phyloP scores from a whole-genome alignment of 2,113 vertebrate genomes.

The Dinomys branickii region DNA sequence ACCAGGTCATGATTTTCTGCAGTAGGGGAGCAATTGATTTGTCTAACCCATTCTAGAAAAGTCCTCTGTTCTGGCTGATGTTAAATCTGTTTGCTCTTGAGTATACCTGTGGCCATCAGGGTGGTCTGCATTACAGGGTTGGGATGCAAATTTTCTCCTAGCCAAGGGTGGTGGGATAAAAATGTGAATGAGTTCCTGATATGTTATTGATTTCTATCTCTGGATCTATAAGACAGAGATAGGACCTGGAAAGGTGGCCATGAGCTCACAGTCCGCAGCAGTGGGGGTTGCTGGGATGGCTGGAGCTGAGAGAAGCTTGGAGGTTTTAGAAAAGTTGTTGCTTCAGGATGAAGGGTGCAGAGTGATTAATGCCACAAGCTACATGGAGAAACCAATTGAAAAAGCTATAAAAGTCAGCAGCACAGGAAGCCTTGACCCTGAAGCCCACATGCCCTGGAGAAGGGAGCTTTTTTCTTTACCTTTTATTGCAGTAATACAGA shows the following conservation, averaged over 20 bases:
- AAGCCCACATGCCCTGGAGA: background rate
- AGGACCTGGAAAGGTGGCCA: background rate
- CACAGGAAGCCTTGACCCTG: background rate
- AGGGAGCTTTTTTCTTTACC: background rate
- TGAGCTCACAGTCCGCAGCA: background rate
- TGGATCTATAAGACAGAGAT: background rate
- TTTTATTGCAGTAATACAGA: constrained; percentile 13
- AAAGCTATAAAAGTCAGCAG: constrained; percentile 49
- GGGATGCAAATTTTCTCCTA: background rate
- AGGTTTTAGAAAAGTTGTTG: constrained; percentile 42
- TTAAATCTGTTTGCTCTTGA: background rate
- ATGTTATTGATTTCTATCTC: background rate
- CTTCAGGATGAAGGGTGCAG: background rate
- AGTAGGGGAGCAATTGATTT: background rate
- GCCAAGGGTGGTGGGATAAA: background rate
- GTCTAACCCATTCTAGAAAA: constrained; percentile 23
- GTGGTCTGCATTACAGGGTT: background rate
- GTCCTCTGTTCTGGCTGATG: background rate
- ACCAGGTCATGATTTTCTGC: background rate
- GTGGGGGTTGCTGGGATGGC: background rate
- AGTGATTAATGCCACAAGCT: constrained; percentile 26
- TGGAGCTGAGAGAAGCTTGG: background rate
- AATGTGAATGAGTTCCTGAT: background rate
- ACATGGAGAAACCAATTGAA: background rate
- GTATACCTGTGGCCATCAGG: background rate